Evolutionary conservation across 2,888 invertebrate species (phyloP).

Genomic region (Aplocera efformata): DNA sequence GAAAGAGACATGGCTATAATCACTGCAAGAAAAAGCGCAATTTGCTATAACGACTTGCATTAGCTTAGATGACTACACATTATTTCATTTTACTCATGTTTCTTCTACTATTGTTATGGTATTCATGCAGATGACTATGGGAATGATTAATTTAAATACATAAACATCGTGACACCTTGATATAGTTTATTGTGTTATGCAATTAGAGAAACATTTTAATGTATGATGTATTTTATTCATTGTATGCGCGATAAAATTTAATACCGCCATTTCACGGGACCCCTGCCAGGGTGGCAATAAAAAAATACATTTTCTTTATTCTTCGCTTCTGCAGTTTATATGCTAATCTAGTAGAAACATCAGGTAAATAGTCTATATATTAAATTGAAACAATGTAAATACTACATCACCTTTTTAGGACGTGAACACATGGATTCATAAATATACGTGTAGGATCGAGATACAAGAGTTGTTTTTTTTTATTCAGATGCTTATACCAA

Average conservation of each 20-base stretch:
- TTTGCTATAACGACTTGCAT: constrained; percentile 17
- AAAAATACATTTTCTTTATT: constrained; percentile 12
- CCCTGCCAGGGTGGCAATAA: constrained; percentile 5
- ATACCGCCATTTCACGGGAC: constrained; percentile 4
- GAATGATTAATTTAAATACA: too few relatives aligned
- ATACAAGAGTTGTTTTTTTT: too few relatives aligned
- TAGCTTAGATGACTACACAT: constrained; percentile 5
- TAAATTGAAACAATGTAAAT: constrained; percentile 10
- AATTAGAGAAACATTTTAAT: too few relatives aligned
- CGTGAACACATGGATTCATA: neutral
- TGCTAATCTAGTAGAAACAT: constrained; percentile 34
- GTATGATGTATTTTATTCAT: too few relatives aligned
- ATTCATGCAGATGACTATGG: too few relatives aligned
- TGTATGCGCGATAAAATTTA: constrained; percentile 3
- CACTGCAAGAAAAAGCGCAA: constrained; percentile 13
- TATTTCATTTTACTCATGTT: constrained; percentile 1
- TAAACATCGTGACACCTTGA: too few relatives aligned
- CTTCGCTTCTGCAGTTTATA: constrained; percentile 26
- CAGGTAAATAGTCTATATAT: constrained; percentile 25
- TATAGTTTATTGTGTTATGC: too few relatives aligned
- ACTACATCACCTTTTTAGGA: constrained; percentile 8
- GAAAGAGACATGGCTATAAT: constrained; percentile 12
- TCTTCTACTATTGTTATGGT: too few relatives aligned
- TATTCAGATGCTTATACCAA: too few relatives aligned
- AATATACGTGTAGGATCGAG: too few relatives aligned